Base-by-base conservation (phyloP, 2,888 invertebrate species). In the Xestia sexstrigata region DNA sequence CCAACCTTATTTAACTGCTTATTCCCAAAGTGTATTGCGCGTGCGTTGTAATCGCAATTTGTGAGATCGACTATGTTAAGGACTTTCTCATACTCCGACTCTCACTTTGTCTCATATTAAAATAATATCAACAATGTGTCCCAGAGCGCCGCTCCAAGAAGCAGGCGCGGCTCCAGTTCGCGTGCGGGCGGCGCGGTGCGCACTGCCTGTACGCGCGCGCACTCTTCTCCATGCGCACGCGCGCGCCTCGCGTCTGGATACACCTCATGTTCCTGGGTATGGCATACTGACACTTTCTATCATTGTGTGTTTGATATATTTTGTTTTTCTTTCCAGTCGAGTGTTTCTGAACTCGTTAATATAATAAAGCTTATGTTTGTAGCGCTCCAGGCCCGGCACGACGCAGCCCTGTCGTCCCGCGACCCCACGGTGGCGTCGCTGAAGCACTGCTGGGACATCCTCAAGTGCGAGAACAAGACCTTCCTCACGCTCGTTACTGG, bases 381-480 rank as follows among this genome's bases (percentile, higher is more conserved):
- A 76, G 98, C 99, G 83, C 97, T 99, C 83, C 99, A 99, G 97
- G 98, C 98, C 15, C 97, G 98, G 79, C 98, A 98, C 86, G 97
- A 97, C 70, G 97, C 98, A 81, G 98, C 98, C 35, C 95, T 99
- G 42, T 98, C 98, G 90, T 98, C 98, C 45, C 95, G 98, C 47
- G 98, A 98, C 93, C 97, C 98, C 49, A 98, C 98, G 85, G 98
- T 99, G 2, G 98, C 98, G 90, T 98, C 98, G 92, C 96, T 99
- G 80, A 99, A 99, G 94, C 98, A 98, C 93, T 99, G 99, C 95
- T 99, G 99, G 99, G 99, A 99, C 94, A 98, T 98, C 89, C 97
- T 99, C 90, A 99, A 99, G 95, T 98, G 98, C 92, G 99, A 99
- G 95, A 98, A 98, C 94, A 98, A 98, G 93, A 98, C 98, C 55